Percentiles rank a stretch among this genome's conserved stretches.
These are phyloP conservation scores for Poecilia latipinna DNA, from an alignment of 2,113 vertebrate species.

Conservation along the genomic window DNA sequence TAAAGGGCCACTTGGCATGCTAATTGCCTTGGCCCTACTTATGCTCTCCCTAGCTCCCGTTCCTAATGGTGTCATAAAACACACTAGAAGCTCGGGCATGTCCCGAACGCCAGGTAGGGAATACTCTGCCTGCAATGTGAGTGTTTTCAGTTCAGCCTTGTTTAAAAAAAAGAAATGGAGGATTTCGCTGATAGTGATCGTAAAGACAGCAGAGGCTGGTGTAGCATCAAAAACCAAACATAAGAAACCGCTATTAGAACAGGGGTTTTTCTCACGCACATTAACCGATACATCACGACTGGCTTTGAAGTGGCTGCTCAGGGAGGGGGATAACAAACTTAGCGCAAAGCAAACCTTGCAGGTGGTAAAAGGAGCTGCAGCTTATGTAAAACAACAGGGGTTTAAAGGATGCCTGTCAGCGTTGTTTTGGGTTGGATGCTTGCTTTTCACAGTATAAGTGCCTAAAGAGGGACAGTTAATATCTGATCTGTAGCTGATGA, in stretches of 20 bases:
- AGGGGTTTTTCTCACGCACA: conserved; percentile 16
- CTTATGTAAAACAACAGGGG: conserved; percentile 20
- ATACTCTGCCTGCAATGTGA: conserved; percentile 70
- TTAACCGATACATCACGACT: conserved; percentile 8
- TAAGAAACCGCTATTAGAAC: conserved; percentile 30
- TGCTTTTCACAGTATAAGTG: conserved; percentile 5
- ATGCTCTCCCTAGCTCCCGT: conserved; percentile 71
- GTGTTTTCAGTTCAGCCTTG: conserved; percentile 67
- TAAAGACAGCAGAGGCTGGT: conserved; percentile 50
- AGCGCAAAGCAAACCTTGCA: conserved; percentile 59
- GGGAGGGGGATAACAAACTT: conserved; percentile 33
- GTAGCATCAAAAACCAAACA: conserved; percentile 45
- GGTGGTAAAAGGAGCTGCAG: conserved; percentile 49
- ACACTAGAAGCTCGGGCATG: conserved; percentile 69
- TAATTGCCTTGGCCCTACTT: conserved; percentile 79
- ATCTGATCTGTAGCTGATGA: not conserved
- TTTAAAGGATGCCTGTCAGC: conserved; percentile 51
- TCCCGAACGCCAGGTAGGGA: conserved; percentile 76
- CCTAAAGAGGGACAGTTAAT: not conserved
- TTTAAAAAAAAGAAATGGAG: conserved; percentile 75
- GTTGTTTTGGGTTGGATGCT: conserved; percentile 31
- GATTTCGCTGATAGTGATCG: conserved; percentile 64
- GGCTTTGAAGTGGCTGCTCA: conserved; percentile 49
- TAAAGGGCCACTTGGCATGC: conserved; percentile 79
- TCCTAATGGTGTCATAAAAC: conserved; percentile 83